Evolutionary conservation across 2,113 vertebrate species (phyloP).

Genomic region (Carassius gibelio): DNA sequence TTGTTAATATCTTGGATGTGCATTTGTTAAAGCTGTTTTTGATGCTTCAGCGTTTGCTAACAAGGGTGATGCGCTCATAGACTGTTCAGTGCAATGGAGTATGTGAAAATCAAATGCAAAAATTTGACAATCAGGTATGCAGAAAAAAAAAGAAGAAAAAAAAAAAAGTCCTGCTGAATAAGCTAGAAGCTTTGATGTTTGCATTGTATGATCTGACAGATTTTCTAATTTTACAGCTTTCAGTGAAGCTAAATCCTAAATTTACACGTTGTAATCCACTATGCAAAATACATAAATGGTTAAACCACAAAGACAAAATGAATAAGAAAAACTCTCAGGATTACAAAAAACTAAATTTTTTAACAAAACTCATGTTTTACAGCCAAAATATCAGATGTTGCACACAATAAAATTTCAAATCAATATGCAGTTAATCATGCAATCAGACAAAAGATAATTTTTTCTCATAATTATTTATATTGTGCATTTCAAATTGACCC

Average conservation of each 20-base stretch:
- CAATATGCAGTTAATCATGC: neutral
- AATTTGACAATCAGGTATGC: constrained; percentile 47
- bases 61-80: constrained; percentile 44
- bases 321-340: constrained; percentile 1
- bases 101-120: constrained; percentile 39
- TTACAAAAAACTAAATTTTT: neutral
- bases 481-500: constrained; percentile 52
- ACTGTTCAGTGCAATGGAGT: constrained; percentile 56
- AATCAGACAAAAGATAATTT: neutral
- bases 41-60: constrained; percentile 51
- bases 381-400: neutral
- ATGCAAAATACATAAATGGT: constrained; percentile 47
- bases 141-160: neutral
- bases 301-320: neutral
- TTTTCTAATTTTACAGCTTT: neutral
- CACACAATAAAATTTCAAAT: neutral
- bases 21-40: constrained; percentile 47
- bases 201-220: constrained; percentile 19
- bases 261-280: constrained; percentile 36
- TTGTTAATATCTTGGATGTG: constrained; percentile 39
- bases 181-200: constrained; percentile 24
- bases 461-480: neutral
- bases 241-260: neutral
- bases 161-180: constrained; percentile 42
- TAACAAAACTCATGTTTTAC: neutral